Percentiles rank a stretch among this genome's conserved stretches.
Conservation (phyloP, 92 coral and sea anemone species). For the Umimayanthus chanpuru region DNA sequence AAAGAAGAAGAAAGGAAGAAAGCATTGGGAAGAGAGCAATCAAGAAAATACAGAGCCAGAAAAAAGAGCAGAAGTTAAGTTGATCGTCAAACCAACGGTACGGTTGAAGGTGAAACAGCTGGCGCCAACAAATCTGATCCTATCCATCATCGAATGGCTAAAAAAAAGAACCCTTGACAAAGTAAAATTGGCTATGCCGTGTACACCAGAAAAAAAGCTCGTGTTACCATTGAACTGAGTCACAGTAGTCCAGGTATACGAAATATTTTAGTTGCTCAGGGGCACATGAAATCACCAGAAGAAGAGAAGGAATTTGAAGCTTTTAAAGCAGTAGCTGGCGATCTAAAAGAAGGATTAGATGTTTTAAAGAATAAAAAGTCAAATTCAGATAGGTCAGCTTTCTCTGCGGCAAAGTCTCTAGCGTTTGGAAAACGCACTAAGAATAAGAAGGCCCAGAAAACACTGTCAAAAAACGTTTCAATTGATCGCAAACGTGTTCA, state of each 20-base stretch:
- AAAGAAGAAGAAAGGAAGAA: constrained; percentile 17
- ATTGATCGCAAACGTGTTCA: not conserved
- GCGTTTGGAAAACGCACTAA: not conserved
- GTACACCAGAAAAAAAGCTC: constrained; percentile 8
- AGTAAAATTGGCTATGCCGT: constrained; percentile 16
- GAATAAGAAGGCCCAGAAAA: not conserved
- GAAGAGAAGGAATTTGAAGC: constrained; percentile 12
- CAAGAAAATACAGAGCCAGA: constrained; percentile 13
- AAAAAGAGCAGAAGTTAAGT: not conserved
- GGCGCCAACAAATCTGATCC: not conserved
- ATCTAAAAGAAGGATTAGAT: not conserved
- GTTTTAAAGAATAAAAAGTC: not conserved
- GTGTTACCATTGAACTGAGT: not conserved
- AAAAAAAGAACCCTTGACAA: constrained; percentile 14
- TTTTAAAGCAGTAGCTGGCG: constrained; percentile 5
- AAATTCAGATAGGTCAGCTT: not conserved
- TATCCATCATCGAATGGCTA: constrained; percentile 20
- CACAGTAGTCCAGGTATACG: constrained; percentile 9
- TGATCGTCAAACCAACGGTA: too few species aligned
- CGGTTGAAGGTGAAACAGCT: constrained; percentile 9
- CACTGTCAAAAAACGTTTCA: not conserved
- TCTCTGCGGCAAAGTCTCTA: not conserved
- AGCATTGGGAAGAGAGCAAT: constrained; percentile 13
- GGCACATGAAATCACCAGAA: not conserved
- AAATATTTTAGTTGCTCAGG: not conserved